These are phyloP conservation scores for Exaiptasia diaphana DNA, from an alignment of 64 coral and sea anemone species.

Conservation along the genomic window DNA sequence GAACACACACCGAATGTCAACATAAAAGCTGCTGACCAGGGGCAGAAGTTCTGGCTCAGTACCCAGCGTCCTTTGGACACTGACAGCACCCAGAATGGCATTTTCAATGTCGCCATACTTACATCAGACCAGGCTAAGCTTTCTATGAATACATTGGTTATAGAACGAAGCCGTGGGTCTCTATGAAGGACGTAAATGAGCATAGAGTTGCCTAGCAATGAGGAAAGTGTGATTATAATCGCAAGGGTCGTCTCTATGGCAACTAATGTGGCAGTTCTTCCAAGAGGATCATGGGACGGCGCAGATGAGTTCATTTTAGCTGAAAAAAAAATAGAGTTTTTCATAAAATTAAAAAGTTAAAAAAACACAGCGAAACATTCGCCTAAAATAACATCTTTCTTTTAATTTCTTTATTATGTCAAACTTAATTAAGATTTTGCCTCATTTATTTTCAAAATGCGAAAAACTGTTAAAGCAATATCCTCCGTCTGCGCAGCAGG, in stretches of 20 bases:
- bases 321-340: no score
- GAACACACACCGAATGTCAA: conserved; percentile 32
- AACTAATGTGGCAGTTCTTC: conserved; percentile 7
- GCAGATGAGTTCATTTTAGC: no score
- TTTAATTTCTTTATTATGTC: no score
- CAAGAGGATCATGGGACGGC: no score
- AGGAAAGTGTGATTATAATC: neutral
- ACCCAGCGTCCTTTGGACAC: conserved; percentile 25
- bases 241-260: conserved; percentile 18
- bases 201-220: conserved; percentile 26
- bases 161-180: conserved; percentile 22
- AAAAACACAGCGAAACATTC: no score
- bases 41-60: neutral
- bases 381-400: no score
- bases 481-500: no score
- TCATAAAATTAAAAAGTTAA: no score
- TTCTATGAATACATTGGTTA: conserved; percentile 47
- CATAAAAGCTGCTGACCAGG: neutral
- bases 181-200: conserved; percentile 36
- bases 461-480: no score
- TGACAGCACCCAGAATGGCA: conserved; percentile 49
- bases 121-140: conserved; percentile 48
- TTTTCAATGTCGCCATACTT: conserved; percentile 27
- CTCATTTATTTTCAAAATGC: no score
- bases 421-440: no score